Conservation (phyloP, 2,113 vertebrate species). For the Australoheros scitulus region DNA sequence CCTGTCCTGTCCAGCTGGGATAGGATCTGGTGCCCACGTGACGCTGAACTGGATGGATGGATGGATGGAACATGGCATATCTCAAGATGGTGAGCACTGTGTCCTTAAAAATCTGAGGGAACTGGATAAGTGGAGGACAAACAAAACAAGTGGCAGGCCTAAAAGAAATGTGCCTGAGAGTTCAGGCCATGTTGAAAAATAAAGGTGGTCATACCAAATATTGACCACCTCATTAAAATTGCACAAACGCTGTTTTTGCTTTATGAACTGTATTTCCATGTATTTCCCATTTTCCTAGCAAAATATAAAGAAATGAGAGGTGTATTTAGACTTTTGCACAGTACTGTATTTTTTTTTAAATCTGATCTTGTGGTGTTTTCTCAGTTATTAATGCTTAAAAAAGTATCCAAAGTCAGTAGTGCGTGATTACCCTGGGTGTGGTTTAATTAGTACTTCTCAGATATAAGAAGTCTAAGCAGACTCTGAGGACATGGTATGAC, state of each 20-base stretch:
- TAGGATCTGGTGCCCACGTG: no score
- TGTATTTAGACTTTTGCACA: neutral
- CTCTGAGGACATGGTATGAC: neutral
- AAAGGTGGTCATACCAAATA: neutral
- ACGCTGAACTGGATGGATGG: no score
- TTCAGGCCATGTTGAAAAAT: neutral
- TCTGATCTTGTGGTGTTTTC: neutral
- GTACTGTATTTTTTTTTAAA: neutral
- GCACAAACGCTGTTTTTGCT: neutral
- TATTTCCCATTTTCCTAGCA: neutral
- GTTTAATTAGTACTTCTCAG: neutral
- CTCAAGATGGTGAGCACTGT: neutral
- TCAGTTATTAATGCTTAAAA: neutral
- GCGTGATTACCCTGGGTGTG: neutral
- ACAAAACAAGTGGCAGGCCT: neutral
- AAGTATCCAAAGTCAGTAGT: neutral
- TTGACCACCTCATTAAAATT: neutral
- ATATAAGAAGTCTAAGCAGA: neutral
- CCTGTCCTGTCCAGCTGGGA: no score
- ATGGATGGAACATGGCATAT: no score
- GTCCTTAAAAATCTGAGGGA: neutral
- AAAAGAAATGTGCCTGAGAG: neutral
- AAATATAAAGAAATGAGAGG: neutral
- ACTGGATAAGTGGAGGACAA: neutral
- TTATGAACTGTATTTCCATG: neutral